Evolutionary conservation across 2,888 invertebrate genomes (phyloP), one percentile per base, ranked within the genome.

Genomic region (Tenthredo distinguenda): DNA sequence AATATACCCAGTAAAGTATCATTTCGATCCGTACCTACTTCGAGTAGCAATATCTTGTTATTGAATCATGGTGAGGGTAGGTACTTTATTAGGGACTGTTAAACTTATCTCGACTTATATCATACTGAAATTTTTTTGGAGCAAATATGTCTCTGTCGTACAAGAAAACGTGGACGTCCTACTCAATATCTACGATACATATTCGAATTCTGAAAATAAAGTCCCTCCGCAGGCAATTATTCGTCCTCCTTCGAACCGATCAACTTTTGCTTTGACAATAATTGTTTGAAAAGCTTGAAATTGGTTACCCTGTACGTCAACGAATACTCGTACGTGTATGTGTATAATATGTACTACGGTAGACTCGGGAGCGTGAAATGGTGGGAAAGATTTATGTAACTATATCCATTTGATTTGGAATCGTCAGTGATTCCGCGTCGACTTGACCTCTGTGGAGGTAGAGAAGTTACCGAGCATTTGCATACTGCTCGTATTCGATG

Each of bases 401-500:
- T 55, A 55, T 40, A 9, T 31, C 47, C 26, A 55, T 50, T 77
- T 55, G 55, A 77, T 55, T 77, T n/a, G 50, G 55, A 55, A 77
- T 77, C n/a, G 77, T 55, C 77, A 55, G 55, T 15, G 55, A 77
- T 77, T 47, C 15, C 31, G 55, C 55, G 10, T 77, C 77, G 55
- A 77, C 55, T 77, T 77, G 77, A 77, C 77, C 77, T 76, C 77
- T 31, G 31, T 10, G 55, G n/a, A 31, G 77, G 18, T 5, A 62
- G 21, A 34, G 37, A 81, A 81, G 58, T 81, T 81, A 31, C 31
- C 6, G 34, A 50, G 31, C 15, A 77, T 77, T 50, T 50, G 77
- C 50, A 77, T 77, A 77, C 72, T 40, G 10, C 77, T 77, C 79
- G 37, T 40, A 62, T 81, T 77, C n/a, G 34, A 62, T 40, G 62